Percentiles rank a stretch among this genome's conserved stretches.
phyloP scores from a whole-genome alignment of 2,797 vertebrate species.

The Rhinogobio ventralis region DNA sequence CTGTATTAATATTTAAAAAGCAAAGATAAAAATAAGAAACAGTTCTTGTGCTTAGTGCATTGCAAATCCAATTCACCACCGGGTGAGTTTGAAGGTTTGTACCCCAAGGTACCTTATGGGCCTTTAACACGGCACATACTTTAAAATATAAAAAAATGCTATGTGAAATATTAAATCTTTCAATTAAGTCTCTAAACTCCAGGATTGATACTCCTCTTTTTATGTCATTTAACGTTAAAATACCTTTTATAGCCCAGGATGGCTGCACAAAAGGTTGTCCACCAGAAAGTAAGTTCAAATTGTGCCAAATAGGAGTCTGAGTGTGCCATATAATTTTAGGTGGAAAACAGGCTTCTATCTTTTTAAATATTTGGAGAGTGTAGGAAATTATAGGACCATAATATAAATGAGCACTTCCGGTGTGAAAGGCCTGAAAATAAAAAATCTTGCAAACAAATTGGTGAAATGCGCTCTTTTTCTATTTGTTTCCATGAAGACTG shows the following conservation, averaged over 20 bases:
- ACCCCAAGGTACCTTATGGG: not conserved
- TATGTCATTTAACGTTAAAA: not conserved
- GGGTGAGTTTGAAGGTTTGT: not conserved
- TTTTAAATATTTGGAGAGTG: not conserved
- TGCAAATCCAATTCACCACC: not conserved
- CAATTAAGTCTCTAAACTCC: not conserved
- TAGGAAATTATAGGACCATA: not conserved
- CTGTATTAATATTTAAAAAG: not conserved
- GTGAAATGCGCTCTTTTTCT: not conserved
- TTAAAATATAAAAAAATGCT: not conserved
- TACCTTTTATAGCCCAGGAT: not conserved
- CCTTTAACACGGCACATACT: not conserved
- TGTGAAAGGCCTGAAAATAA: not conserved
- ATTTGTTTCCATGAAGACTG: constrained; percentile 1
- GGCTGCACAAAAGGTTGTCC: not conserved
- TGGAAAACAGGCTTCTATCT: not conserved
- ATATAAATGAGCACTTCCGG: not conserved
- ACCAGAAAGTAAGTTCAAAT: not conserved
- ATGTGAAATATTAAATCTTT: not conserved
- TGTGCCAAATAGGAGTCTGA: not conserved
- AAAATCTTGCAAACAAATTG: not conserved
- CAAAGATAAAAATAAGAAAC: not conserved
- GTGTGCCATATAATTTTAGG: not conserved
- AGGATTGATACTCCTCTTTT: not conserved
- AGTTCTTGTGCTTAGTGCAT: not conserved